Conservation (phyloP, 2,888 invertebrate species). For the Leptothorax acervorum region DNA sequence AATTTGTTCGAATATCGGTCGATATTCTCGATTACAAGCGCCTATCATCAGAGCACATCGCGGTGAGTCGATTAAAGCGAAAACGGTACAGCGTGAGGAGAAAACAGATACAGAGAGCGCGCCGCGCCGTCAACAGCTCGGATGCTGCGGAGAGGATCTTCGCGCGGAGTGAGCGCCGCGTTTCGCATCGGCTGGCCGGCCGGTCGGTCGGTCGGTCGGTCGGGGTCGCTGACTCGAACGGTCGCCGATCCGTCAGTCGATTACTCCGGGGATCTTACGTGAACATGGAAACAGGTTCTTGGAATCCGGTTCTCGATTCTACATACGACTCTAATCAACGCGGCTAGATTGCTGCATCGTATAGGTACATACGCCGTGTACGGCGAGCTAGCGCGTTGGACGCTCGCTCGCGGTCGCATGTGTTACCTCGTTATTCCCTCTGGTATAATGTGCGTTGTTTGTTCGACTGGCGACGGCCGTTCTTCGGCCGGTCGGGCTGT, state of each 20-base stretch:
- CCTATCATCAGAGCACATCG: background rate
- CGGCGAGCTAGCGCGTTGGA: slow-evolving; percentile 58
- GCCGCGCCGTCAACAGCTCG: slow-evolving; percentile 55
- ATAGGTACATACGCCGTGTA: slow-evolving; percentile 66
- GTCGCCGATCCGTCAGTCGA: slow-evolving; percentile 86
- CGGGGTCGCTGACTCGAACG: slow-evolving; percentile 85
- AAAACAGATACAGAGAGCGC: slow-evolving; percentile 46
- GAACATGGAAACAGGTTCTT: slow-evolving; percentile 86
- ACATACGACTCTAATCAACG: slow-evolving; percentile 86
- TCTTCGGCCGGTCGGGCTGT: background rate
- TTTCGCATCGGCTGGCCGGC: slow-evolving; percentile 62
- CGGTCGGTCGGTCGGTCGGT: slow-evolving; percentile 73
- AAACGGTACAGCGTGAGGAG: slow-evolving; percentile 25
- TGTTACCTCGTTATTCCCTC: slow-evolving; percentile 70
- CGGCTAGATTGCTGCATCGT: slow-evolving; percentile 85
- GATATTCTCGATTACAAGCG: slow-evolving; percentile 23
- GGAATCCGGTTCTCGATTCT: slow-evolving; percentile 86
- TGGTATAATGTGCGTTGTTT: slow-evolving; percentile 63
- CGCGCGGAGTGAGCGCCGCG: slow-evolving; percentile 71
- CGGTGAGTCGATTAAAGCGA: slow-evolving; percentile 27
- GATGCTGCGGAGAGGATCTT: slow-evolving; percentile 61
- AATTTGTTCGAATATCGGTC: background rate
- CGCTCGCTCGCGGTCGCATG: slow-evolving; percentile 63
- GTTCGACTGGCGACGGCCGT: slow-evolving; percentile 42
- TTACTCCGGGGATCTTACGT: slow-evolving; percentile 86